Base-by-base conservation (phyloP, 2,888 invertebrate species). In the Clistopyga incitator region DNA sequence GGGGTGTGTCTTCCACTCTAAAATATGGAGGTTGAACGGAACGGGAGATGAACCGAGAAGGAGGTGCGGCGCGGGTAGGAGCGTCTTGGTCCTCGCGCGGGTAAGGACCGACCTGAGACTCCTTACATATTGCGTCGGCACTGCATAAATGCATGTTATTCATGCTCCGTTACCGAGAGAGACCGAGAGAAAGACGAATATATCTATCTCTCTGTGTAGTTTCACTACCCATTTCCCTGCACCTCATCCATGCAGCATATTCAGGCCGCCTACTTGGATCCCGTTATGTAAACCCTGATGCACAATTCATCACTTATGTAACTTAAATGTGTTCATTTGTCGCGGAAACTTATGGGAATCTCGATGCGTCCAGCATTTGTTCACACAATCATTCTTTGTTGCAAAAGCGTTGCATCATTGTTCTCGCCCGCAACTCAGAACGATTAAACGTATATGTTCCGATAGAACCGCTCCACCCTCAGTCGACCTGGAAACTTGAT, bases 101-200 rank as follows among this genome's bases (percentile, higher is more conserved):
- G 86, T 89, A 88, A 90, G 87, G 84, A 87, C 86, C 85, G 86
- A 87, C 80, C 77, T 72, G 86, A 88, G 88, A 87, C 88, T 90
- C 87, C 90, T 90, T 89, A 88, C 90, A 91, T 89, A 91, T 91
- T 89, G 89, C 89, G 88, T 87, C 86, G 88, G 86, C 88, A 90
- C 89, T 91, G 90, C 90, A 90, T 90, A 91, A 91, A 90, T 90
- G 90, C 88, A 90, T 90, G 88, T 89, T 90, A 90, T 89, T 90
- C 89, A 88, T 90, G 87, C 89, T 88, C 87, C 87, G 86, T 88
- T 88, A 88, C 86, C 88, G 86, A 86, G 72, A 84, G 85, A 78
- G 72, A 77, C 77, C 67, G 23, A n/a, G 50, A 29, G 23, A 23
- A 77, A 45, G 25, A 56, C 23, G 54, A n/a, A 54, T 42, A 70